Evolutionary conservation across 2,888 invertebrate genomes (phyloP).

Genomic region (Drosophila anceps): DNA sequence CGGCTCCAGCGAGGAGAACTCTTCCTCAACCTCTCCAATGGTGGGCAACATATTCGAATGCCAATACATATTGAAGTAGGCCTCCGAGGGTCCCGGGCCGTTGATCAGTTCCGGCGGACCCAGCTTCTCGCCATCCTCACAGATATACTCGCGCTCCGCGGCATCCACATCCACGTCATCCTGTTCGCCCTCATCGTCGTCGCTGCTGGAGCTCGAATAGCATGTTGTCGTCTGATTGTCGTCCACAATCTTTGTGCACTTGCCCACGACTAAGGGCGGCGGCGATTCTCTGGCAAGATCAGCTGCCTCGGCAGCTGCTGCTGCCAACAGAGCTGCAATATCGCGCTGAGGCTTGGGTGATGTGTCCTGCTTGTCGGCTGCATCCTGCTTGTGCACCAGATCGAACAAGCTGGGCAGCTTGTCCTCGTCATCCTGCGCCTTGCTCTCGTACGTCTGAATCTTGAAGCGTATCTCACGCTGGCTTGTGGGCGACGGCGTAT

Average conservation of each 20-base stretch:
- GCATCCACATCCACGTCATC: constrained; percentile 70
- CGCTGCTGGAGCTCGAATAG: constrained; percentile 83
- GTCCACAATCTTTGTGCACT: constrained; percentile 82
- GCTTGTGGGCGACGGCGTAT: constrained; percentile 65
- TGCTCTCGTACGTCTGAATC: constrained; percentile 85
- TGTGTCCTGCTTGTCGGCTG: constrained; percentile 82
- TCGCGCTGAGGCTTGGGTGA: constrained; percentile 47
- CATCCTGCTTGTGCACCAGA: constrained; percentile 89
- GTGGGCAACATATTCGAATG: constrained; percentile 85
- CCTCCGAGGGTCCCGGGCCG: constrained; percentile 85
- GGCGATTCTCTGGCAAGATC: constrained; percentile 62
- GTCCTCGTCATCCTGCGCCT: constrained; percentile 80
- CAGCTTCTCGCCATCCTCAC: constrained; percentile 85
- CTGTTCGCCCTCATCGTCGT: constrained; percentile 70
- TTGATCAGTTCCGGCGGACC: constrained; percentile 85
- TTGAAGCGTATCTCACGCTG: constrained; percentile 84
- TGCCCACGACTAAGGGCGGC: constrained; percentile 81
- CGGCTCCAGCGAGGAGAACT: constrained; percentile 84
- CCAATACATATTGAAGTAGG: constrained; percentile 85
- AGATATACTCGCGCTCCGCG: constrained; percentile 82
- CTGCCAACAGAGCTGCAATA: constrained; percentile 58
- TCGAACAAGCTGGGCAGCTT: constrained; percentile 89
- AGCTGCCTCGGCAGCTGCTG: constrained; percentile 60
- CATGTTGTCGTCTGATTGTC: constrained; percentile 70
- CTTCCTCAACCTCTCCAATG: constrained; percentile 85